Conservation (phyloP, 2,797 vertebrate genomes). For the Channallabes apus region DNA sequence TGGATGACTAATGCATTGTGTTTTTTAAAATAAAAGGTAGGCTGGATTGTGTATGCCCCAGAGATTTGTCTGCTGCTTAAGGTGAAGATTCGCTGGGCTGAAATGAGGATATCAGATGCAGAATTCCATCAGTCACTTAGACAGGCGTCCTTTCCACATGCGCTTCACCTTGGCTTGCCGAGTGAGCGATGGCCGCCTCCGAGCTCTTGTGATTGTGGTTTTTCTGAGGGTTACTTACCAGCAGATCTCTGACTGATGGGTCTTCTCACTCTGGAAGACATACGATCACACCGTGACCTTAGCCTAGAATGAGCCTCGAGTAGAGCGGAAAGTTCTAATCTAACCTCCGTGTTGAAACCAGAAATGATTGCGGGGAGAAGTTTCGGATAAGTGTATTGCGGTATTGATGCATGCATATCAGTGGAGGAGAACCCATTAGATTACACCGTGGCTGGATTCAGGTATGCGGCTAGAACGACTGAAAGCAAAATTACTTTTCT, state of each 20-base stretch:
- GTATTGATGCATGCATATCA: not conserved
- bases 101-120: conserved; percentile 46
- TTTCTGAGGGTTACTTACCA: conserved; percentile 42
- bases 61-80: conserved; percentile 36
- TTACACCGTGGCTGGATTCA: not conserved
- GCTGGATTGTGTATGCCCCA: conserved; percentile 15
- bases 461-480: not conserved
- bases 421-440: not conserved
- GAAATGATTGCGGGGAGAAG: not conserved
- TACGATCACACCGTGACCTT: conserved; percentile 38
- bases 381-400: too few relatives aligned
- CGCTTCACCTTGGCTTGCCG: conserved; percentile 47
- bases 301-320: conserved; percentile 27
- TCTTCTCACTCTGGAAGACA: conserved; percentile 35
- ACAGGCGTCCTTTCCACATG: conserved; percentile 49
- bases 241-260: conserved; percentile 48
- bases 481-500: not conserved
- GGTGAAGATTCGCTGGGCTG: conserved; percentile 31
- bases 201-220: conserved; percentile 37
- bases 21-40: conserved; percentile 39
- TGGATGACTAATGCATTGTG: conserved; percentile 37
- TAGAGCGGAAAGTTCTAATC: conserved; percentile 26
- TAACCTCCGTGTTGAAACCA: not conserved
- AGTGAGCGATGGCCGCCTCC: conserved; percentile 50
- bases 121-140: conserved; percentile 46